Conservation (phyloP, 2,113 vertebrate species). For the Rissa tridactyla region DNA sequence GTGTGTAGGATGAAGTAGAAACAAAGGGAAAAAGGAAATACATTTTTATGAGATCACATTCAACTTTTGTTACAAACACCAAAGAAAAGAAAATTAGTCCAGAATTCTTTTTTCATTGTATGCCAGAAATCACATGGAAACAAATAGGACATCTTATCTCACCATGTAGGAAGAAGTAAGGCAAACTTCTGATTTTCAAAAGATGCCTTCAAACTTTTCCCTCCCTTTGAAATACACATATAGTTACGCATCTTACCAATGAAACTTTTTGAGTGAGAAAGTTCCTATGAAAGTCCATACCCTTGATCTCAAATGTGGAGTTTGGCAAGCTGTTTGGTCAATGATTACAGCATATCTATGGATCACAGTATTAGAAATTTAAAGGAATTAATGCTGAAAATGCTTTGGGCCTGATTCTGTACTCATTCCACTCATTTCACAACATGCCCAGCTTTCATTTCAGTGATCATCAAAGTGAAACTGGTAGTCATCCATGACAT, state of each 20-base stretch:
- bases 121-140: neutral
- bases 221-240: neutral
- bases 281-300: neutral
- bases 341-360: neutral
- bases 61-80: neutral
- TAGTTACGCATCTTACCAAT: neutral
- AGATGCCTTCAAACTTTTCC: neutral
- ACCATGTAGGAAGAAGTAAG: neutral
- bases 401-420: neutral
- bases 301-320: neutral
- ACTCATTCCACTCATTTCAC: neutral
- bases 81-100: neutral
- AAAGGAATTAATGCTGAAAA: neutral
- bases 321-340: neutral
- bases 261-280: neutral
- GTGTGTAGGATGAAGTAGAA: neutral
- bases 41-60: neutral
- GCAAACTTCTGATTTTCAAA: neutral
- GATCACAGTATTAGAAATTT: neutral
- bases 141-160: neutral
- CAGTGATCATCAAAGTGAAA: neutral
- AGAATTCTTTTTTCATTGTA: neutral
- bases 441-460: neutral
- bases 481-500: neutral
- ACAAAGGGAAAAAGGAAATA: accelerated